Evolutionary conservation across 2,797 vertebrate genomes (phyloP).

Genomic region (Lindbergichthys nudifrons): DNA sequence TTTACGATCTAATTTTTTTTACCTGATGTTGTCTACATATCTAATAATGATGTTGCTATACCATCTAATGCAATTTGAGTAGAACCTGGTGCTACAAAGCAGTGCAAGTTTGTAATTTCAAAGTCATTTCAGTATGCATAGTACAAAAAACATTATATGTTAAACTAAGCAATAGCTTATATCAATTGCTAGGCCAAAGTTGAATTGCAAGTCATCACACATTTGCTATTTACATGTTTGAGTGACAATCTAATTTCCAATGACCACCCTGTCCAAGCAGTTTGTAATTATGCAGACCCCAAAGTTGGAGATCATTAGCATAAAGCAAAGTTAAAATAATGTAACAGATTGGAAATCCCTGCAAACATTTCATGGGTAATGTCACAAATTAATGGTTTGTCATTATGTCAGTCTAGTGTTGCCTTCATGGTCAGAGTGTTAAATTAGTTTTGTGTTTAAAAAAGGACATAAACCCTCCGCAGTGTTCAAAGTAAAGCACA

Average conservation of each 20-base stretch:
- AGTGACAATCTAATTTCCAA: slow-evolving; percentile 47
- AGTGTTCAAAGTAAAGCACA: slow-evolving; percentile 60
- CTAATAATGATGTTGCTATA: slow-evolving; percentile 62
- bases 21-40: slow-evolving; percentile 75
- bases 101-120: slow-evolving; percentile 77
- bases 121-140: slow-evolving; percentile 78
- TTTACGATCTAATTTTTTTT: slow-evolving; percentile 54
- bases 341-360: slow-evolving; percentile 74
- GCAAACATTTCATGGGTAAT: slow-evolving; percentile 73
- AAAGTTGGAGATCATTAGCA: slow-evolving; percentile 52
- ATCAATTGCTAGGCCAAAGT: slow-evolving; percentile 56
- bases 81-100: slow-evolving; percentile 78
- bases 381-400: slow-evolving; percentile 63
- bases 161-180: slow-evolving; percentile 71
- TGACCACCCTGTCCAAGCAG: slow-evolving; percentile 39
- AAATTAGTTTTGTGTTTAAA: slow-evolving; percentile 51
- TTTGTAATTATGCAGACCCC: slow-evolving; percentile 49
- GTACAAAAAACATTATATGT: slow-evolving; percentile 70
- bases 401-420: slow-evolving; percentile 40
- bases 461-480: slow-evolving; percentile 36
- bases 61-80: slow-evolving; percentile 64
- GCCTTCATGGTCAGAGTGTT: slow-evolving; percentile 53
- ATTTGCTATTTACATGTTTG: slow-evolving; percentile 68
- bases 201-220: slow-evolving; percentile 57
- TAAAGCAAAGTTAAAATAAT: slow-evolving; percentile 61